A percentile compares a stretch with the other conserved stretches of the same genome.
Evolutionary conservation across 2,888 invertebrate species (phyloP).

Genomic region (Diachrysia chrysitis): DNA sequence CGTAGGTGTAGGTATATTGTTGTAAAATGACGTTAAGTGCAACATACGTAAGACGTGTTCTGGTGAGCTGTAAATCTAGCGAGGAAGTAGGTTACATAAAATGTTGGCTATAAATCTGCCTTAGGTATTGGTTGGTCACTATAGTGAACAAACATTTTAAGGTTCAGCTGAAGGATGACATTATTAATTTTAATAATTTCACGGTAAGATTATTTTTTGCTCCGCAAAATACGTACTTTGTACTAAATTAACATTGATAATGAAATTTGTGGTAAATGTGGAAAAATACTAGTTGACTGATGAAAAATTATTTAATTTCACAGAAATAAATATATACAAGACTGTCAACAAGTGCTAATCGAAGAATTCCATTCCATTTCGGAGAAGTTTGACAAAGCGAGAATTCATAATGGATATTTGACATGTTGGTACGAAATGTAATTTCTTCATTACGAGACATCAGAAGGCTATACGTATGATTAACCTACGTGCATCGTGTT

Average conservation of each 20-base stretch:
- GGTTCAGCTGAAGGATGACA: background rate
- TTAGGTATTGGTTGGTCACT: slow-evolving; percentile 7
- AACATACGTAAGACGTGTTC: slow-evolving; percentile 21
- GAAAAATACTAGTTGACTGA: too few relatives aligned
- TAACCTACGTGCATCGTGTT: slow-evolving; percentile 5
- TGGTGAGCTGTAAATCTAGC: slow-evolving; percentile 33
- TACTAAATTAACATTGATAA: background rate
- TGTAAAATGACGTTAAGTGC: slow-evolving; percentile 31
- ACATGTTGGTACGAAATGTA: background rate
- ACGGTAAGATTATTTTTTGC: background rate
- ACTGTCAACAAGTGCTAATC: background rate
- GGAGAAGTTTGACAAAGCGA: background rate
- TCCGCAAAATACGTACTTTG: background rate
- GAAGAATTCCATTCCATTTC: background rate
- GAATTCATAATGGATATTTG: background rate
- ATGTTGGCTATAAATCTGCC: slow-evolving; percentile 24
- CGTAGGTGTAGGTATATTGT: background rate
- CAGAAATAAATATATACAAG: background rate
- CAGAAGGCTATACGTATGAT: background rate
- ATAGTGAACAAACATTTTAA: slow-evolving; percentile 19
- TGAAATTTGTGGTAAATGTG: background rate
- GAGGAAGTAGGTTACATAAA: slow-evolving; percentile 33
- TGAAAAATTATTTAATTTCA: too few relatives aligned
- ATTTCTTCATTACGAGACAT: background rate
- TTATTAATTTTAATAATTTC: background rate